Evolutionary conservation across 2,797 vertebrate genomes (phyloP).

Genomic region (Leptodactylus fallax): DNA sequence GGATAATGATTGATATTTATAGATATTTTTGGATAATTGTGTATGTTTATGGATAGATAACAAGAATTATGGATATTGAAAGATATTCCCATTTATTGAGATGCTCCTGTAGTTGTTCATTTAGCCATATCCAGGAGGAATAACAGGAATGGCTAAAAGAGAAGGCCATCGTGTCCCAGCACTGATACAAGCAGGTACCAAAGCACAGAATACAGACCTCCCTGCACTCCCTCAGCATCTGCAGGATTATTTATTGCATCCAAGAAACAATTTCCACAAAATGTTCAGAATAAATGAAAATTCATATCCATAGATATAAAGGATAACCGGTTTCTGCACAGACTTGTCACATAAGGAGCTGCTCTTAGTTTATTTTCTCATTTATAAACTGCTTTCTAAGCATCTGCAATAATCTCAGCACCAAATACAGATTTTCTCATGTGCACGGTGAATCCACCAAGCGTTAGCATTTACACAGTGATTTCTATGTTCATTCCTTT

Average conservation of each 20-base stretch:
- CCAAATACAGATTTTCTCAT: not conserved
- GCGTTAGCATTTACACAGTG: not conserved
- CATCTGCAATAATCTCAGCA: not conserved
- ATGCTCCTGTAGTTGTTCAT: too few species aligned
- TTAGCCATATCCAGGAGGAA: too few species aligned
- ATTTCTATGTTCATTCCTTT: too few species aligned
- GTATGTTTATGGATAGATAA: too few species aligned
- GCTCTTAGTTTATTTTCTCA: not conserved
- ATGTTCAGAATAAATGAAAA: not conserved
- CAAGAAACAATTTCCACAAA: not conserved
- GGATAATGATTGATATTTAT: too few species aligned
- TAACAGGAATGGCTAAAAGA: too few species aligned
- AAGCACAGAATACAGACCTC: too few species aligned
- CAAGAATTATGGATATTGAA: too few species aligned
- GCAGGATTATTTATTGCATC: not conserved
- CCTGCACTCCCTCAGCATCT: not conserved
- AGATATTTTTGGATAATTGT: too few species aligned
- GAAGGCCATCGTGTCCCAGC: too few species aligned
- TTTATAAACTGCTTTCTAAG: constrained; percentile 2
- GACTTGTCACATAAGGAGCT: not conserved
- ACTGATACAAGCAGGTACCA: too few species aligned
- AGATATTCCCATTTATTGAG: too few species aligned
- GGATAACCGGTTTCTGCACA: not conserved
- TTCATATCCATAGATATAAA: not conserved
- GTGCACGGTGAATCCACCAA: not conserved